Evolutionary conservation across 2,113 vertebrate genomes (phyloP).

Genomic region (Leptodactylus fuscus): DNA sequence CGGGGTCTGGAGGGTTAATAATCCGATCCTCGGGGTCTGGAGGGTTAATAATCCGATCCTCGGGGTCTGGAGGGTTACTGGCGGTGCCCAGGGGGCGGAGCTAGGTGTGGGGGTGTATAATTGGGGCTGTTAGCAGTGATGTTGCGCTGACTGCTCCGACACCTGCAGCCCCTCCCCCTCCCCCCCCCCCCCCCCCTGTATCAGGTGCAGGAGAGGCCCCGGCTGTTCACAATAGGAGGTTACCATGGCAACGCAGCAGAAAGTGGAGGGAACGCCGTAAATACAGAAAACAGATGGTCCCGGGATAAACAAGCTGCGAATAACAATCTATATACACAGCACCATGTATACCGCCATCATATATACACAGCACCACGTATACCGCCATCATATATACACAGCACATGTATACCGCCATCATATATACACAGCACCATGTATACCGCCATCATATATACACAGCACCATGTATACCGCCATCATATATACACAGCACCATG

Average conservation of each 20-base stretch:
- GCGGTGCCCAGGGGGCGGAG: no score
- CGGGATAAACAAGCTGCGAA: background rate
- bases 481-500: background rate
- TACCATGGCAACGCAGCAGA: background rate
- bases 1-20: no score
- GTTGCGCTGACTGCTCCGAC: background rate
- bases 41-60: no score
- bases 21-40: no score
- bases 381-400: no score
- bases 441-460: background rate
- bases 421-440: background rate
- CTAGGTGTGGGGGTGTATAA: no score
- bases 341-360: background rate
- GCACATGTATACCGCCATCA: background rate
- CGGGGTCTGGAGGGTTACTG: no score
- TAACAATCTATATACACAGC: background rate
- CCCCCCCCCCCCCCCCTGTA: background rate
- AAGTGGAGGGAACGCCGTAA: background rate
- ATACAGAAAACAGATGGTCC: background rate
- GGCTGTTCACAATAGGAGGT: constrained; percentile 9
- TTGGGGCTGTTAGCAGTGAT: background rate
- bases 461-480: background rate
- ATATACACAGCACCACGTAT: background rate
- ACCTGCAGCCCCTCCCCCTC: background rate
- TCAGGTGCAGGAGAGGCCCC: constrained; percentile 7